These are phyloP conservation scores for Dicerorhinus sumatrensis DNA, from an alignment of 2,113 vertebrate species.

Conservation along the genomic window DNA sequence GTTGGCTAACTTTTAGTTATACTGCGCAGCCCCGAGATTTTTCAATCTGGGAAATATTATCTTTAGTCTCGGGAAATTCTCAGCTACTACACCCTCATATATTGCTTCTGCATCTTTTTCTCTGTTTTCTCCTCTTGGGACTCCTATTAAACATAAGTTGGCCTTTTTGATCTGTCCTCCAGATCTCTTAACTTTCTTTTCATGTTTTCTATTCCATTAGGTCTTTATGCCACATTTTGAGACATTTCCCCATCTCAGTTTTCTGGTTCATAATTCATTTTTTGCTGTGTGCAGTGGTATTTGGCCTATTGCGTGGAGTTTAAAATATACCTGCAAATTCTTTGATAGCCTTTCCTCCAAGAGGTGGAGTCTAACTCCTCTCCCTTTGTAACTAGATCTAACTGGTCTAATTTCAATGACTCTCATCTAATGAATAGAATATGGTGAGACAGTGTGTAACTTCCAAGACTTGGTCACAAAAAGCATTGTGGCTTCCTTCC, in stretches of 20 bases:
- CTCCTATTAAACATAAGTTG: neutral
- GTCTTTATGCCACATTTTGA: neutral
- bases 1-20: neutral
- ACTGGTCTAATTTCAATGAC: neutral
- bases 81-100: neutral
- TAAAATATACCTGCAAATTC: constrained; percentile 13
- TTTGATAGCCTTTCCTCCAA: neutral
- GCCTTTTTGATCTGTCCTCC: neutral
- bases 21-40: neutral
- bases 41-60: constrained; percentile 9
- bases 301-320: neutral
- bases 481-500: neutral
- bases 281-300: neutral
- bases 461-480: constrained; percentile 10
- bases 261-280: neutral
- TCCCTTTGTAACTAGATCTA: neutral
- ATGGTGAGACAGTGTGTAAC: neutral
- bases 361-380: neutral
- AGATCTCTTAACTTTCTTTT: constrained; percentile 39
- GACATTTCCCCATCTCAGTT: neutral
- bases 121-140: neutral
- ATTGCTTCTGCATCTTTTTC: neutral
- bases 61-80: constrained; percentile 9
- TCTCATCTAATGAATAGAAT: neutral
- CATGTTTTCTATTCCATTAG: constrained; percentile 3